Evolutionary conservation across 2,113 vertebrate species (phyloP).

Genomic region (Copsychus sechellarum): DNA sequence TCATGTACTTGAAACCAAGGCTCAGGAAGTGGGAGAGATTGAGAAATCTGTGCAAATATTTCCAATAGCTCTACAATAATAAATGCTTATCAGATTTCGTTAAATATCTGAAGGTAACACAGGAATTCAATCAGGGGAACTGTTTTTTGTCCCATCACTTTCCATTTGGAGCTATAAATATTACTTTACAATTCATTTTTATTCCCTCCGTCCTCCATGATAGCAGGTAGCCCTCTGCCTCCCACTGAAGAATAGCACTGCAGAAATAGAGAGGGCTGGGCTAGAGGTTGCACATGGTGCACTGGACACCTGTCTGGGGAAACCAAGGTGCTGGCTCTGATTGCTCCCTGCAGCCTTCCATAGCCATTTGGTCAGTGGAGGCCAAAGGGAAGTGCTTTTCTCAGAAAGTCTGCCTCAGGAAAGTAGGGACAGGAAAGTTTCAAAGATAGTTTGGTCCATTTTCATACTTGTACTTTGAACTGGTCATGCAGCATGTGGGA

Average conservation of each 20-base stretch:
- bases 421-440: background rate
- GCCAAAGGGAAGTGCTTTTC: background rate
- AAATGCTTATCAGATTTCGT: background rate
- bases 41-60: constrained; percentile 2
- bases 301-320: fast-evolving
- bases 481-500: fast-evolving
- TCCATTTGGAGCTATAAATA: background rate
- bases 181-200: background rate
- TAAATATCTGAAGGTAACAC: background rate
- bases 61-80: background rate
- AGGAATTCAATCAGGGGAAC: background rate
- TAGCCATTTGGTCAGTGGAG: background rate
- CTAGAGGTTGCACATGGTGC: background rate
- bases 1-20: background rate
- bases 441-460: background rate
- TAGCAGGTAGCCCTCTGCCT: background rate
- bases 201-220: background rate
- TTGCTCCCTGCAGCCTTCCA: background rate
- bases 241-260: background rate
- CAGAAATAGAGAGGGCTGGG: background rate
- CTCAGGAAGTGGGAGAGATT: background rate
- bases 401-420: background rate
- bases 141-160: background rate
- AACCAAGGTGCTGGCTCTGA: fast-evolving
- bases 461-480: background rate